These are phyloP conservation scores for Orestias chungarensis DNA, from an alignment of 2,797 vertebrate genomes.

Conservation along the genomic window DNA sequence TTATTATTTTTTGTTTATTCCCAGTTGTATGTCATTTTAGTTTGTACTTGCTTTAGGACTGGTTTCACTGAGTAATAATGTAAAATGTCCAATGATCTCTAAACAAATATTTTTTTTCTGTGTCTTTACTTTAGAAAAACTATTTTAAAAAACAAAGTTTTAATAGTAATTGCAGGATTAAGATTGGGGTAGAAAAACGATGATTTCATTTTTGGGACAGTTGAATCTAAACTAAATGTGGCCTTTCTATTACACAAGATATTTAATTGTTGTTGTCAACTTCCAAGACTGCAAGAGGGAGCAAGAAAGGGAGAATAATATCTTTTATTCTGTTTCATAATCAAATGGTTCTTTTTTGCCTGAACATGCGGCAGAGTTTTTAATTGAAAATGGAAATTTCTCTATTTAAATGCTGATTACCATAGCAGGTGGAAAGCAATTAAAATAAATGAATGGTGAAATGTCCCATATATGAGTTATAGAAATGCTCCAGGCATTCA, in stretches of 20 bases:
- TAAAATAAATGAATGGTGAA: conserved; percentile 78
- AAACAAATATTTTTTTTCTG: no score
- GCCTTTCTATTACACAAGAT: background rate
- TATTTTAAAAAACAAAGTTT: background rate
- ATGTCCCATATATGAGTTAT: conserved; percentile 47
- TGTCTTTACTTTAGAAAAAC: no score
- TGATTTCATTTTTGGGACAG: background rate
- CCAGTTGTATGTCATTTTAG: background rate
- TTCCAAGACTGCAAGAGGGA: conserved; percentile 4
- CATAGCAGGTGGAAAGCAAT: conserved; percentile 78
- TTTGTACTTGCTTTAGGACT: background rate
- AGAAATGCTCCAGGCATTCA: conserved; percentile 54
- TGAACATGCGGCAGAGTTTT: conserved; percentile 53
- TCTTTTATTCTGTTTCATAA: conserved; percentile 52
- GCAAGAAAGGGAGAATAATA: conserved; percentile 25
- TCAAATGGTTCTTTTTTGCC: conserved; percentile 53
- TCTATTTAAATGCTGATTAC: conserved; percentile 76
- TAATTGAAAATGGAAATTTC: conserved; percentile 82
- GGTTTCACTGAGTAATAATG: background rate
- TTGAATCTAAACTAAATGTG: background rate
- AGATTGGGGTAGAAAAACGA: background rate
- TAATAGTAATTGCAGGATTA: background rate
- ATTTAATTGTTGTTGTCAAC: conserved; percentile 17
- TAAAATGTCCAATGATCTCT: background rate
- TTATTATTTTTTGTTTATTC: background rate